Conservation (phyloP, 2,113 vertebrate genomes). For the Poeciliopsis retropinna region DNA sequence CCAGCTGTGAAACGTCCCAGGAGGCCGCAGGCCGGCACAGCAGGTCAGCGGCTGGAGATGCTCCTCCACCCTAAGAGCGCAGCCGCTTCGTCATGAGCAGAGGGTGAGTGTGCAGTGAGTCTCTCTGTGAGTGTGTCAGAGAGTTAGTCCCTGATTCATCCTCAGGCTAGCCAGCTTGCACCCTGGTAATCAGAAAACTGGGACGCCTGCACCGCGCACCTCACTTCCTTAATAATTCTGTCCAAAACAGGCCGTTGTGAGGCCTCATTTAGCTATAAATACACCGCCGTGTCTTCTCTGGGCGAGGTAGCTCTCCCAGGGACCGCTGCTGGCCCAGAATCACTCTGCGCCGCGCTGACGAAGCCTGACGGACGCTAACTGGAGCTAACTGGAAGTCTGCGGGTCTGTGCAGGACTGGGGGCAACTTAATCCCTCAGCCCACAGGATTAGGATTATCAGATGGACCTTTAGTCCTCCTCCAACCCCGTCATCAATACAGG, state of each 20-base stretch:
- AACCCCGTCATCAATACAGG: slow-evolving; percentile 56
- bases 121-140: slow-evolving; percentile 61
- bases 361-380: slow-evolving; percentile 77
- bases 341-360: slow-evolving; percentile 66
- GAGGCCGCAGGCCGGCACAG: slow-evolving; percentile 43
- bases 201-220: slow-evolving; percentile 79
- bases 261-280: slow-evolving; percentile 87
- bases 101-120: slow-evolving; percentile 66
- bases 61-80: slow-evolving; percentile 47
- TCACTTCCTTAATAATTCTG: slow-evolving; percentile 83
- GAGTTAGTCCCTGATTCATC: slow-evolving; percentile 73
- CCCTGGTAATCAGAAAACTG: slow-evolving; percentile 83
- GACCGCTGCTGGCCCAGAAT: slow-evolving; percentile 83
- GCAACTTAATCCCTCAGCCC: slow-evolving; percentile 74
- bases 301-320: slow-evolving; percentile 80
- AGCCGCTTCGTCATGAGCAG: slow-evolving; percentile 53
- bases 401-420: slow-evolving; percentile 47
- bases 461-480: slow-evolving; percentile 63
- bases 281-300: slow-evolving; percentile 73
- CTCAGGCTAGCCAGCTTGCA: slow-evolving; percentile 70
- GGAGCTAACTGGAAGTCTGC: slow-evolving; percentile 65
- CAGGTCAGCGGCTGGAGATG: slow-evolving; percentile 35
- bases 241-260: slow-evolving; percentile 83
- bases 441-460: slow-evolving; percentile 81
- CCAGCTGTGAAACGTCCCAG: slow-evolving; percentile 12